Conservation (phyloP, 2,797 vertebrate species). For the Adelosebastes latens region DNA sequence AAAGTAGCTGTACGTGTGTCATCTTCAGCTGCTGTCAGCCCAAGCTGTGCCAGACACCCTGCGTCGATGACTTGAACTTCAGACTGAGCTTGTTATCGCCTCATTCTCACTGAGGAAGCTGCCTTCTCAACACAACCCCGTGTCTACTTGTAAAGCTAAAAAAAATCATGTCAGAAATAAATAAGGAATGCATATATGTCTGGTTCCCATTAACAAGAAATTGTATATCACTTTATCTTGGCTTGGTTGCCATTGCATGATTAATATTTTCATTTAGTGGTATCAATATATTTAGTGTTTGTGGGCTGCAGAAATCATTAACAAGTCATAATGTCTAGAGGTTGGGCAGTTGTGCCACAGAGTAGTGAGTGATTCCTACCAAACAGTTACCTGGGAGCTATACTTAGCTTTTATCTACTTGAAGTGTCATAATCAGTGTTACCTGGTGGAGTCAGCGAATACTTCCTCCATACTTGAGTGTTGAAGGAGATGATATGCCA, state of each 20-base stretch:
- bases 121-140: not conserved
- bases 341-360: not conserved
- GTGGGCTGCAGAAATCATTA: not conserved
- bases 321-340: not conserved
- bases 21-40: constrained; percentile 55
- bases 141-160: not conserved
- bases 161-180: not conserved
- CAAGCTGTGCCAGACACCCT: constrained; percentile 58
- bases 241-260: not conserved
- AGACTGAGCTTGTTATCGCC: constrained; percentile 48
- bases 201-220: not conserved
- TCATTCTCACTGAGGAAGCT: constrained; percentile 13
- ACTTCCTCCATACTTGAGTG: not conserved
- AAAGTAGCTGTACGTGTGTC: constrained; percentile 27
- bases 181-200: not conserved
- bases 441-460: not conserved
- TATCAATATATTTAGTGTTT: not conserved
- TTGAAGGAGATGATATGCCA: not conserved
- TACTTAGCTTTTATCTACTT: not conserved
- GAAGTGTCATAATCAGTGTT: not conserved
- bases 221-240: not conserved
- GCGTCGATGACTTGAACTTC: constrained; percentile 1
- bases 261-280: not conserved
- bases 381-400: not conserved
- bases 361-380: not conserved